These are phyloP conservation scores for Danio kyathit DNA, from an alignment of 2,797 vertebrate species.

Conservation along the genomic window DNA sequence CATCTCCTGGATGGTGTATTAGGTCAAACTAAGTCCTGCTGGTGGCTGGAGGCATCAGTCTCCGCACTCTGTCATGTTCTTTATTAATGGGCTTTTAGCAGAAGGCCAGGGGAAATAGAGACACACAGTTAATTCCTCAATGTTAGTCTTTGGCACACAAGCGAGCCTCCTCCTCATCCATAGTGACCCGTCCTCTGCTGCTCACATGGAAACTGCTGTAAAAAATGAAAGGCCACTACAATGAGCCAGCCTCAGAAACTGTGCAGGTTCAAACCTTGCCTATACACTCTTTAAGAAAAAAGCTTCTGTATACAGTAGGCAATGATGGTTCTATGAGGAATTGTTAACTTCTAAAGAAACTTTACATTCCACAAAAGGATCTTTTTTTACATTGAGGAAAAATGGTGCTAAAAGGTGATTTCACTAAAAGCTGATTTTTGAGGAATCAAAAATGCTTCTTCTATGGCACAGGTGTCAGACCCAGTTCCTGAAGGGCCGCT, in stretches of 20 bases:
- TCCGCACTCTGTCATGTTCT: constrained; percentile 48
- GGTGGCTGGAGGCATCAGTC: constrained; percentile 36
- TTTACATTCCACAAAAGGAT: too few relatives aligned
- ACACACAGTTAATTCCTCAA: constrained; percentile 49
- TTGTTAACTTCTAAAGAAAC: too few relatives aligned
- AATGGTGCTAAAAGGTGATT: too few relatives aligned
- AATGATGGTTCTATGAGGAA: too few relatives aligned
- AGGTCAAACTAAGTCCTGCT: constrained; percentile 46
- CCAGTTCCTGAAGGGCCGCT: too few relatives aligned
- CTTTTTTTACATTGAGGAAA: too few relatives aligned
- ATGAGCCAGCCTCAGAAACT: not conserved
- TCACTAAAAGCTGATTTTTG: too few relatives aligned
- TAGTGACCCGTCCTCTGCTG: constrained; percentile 45
- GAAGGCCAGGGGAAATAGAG: constrained; percentile 52
- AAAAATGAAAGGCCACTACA: constrained; percentile 1
- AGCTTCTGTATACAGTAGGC: too few relatives aligned
- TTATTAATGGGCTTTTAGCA: constrained; percentile 54
- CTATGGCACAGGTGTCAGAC: too few relatives aligned
- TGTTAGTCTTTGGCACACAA: constrained; percentile 45
- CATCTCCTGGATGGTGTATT: constrained; percentile 51
- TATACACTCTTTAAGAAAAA: too few relatives aligned
- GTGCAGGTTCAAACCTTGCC: not conserved
- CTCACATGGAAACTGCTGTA: not conserved
- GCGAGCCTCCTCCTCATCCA: constrained; percentile 34
- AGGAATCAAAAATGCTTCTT: too few relatives aligned